phyloP scores from a whole-genome alignment of 2,113 vertebrate genomes.

The Pundamilia nyererei region DNA sequence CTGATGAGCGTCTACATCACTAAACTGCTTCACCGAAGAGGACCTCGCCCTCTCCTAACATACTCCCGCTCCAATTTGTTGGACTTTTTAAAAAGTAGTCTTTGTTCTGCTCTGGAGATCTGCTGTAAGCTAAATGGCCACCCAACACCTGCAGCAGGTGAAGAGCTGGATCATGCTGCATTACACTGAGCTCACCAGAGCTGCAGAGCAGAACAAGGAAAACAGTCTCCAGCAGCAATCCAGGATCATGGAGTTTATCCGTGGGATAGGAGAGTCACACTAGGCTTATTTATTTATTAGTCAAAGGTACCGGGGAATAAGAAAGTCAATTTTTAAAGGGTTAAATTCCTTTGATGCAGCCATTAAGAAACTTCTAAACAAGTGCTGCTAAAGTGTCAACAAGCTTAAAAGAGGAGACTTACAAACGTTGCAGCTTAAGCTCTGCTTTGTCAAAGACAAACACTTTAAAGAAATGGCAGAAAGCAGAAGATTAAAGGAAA shows the following conservation, averaged over 20 bases:
- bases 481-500: not conserved
- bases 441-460: not conserved
- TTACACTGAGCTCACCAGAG: not conserved
- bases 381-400: not conserved
- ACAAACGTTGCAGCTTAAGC: not conserved
- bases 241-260: not conserved
- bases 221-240: not conserved
- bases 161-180: not conserved
- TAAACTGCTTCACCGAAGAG: not conserved
- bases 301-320: not conserved
- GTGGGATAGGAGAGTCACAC: not conserved
- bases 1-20: not conserved
- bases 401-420: not conserved
- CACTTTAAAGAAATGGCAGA: not conserved
- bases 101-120: not conserved
- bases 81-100: not conserved
- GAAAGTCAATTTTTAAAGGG: not conserved
- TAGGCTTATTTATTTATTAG: not conserved
- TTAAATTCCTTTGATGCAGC: not conserved
- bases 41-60: not conserved
- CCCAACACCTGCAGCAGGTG: not conserved
- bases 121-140: not conserved
- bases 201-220: not conserved
- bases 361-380: not conserved
- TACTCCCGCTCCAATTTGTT: not conserved